Base-by-base conservation (phyloP, 2,888 invertebrate species). In the Drosophila trichaetosa region DNA sequence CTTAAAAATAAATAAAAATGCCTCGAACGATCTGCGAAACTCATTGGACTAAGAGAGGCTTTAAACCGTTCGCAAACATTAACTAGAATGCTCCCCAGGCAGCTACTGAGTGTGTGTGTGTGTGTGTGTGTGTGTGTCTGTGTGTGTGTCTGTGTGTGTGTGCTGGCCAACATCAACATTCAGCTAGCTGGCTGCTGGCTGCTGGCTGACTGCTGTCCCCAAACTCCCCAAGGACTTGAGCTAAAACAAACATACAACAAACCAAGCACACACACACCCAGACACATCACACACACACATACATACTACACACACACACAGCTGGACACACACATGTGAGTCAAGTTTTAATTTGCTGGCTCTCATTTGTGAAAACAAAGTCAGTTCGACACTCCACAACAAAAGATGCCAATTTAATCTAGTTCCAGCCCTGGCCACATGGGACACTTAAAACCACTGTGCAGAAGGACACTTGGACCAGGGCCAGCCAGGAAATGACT, bases 321-420 rank as follows among this genome's bases (percentile, higher is more conserved):
- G 24, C 42, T 48, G 29, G 27, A 48, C 27, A 61, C 57, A 36
- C 51, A 60, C 60, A 81, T 49, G 64, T 78, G 78, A 77, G 73
- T 69, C 70, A 87, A 89, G 80, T 89, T 86, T 86, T 86, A 89
- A 86, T 86, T 86, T 89, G 85, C 80, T 78, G 70, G 70, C 70
- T 67, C 73, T 87, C 83, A 80, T 86, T 86, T 87, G 73, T 64
- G 77, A 78, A 76, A 87, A 87, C 86, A 89, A 89, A 89, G 89
- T 86, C 87, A 84, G 81, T 87, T 76, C 76, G 75, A 80, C 77
- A 80, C 80, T 76, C 76, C 60, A 82, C 77, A 86, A 88, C 82
- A 90, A 91, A 91, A 91, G 89, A 90, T 91, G 92, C 91, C 91
- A 91, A 91, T 91, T 91, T 92, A 91, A 92, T 92, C 91, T 88